Percentiles rank a stretch among this genome's conserved stretches.
These are phyloP conservation scores for Leptinotarsa peninsularis DNA, from an alignment of 2,888 invertebrate genomes.

Conservation along the genomic window DNA sequence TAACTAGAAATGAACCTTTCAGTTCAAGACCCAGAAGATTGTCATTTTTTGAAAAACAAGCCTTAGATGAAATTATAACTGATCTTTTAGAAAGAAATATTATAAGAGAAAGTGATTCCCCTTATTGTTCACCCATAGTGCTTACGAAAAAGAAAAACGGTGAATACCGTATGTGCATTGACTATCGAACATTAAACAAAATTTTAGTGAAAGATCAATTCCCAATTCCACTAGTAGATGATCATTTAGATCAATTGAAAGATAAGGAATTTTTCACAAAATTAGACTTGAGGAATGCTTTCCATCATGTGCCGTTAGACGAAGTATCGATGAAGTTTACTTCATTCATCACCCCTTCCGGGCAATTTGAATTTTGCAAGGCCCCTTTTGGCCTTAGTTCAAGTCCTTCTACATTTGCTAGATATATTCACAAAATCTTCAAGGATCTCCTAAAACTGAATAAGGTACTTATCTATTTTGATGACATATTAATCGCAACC, in stretches of 20 bases:
- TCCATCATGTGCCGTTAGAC: slow-evolving; percentile 52
- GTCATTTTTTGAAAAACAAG: slow-evolving; percentile 44
- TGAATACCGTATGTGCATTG: slow-evolving; percentile 51
- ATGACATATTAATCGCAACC: not conserved
- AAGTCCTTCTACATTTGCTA: slow-evolving; percentile 45
- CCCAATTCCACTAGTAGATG: slow-evolving; percentile 54
- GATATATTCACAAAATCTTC: slow-evolving; percentile 47
- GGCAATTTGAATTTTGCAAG: slow-evolving; percentile 54
- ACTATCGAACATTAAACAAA: slow-evolving; percentile 52
- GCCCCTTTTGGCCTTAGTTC: slow-evolving; percentile 56
- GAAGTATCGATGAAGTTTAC: slow-evolving; percentile 52
- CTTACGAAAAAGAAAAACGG: slow-evolving; percentile 51
- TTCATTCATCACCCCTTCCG: slow-evolving; percentile 53
- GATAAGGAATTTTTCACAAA: slow-evolving; percentile 51
- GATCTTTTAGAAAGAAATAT: slow-evolving; percentile 41
- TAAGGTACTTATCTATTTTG: not conserved
- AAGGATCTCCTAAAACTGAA: slow-evolving; percentile 32
- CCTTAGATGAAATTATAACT: slow-evolving; percentile 40
- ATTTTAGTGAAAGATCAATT: slow-evolving; percentile 50
- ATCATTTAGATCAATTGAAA: slow-evolving; percentile 50
- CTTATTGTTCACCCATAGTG: slow-evolving; percentile 51
- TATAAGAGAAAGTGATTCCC: slow-evolving; percentile 50
- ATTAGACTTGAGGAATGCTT: slow-evolving; percentile 55
- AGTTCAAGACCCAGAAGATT: slow-evolving; percentile 40
- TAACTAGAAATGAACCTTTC: slow-evolving; percentile 40